Conservation (phyloP, 2,113 vertebrate genomes). For the Malaclemys terrapin region DNA sequence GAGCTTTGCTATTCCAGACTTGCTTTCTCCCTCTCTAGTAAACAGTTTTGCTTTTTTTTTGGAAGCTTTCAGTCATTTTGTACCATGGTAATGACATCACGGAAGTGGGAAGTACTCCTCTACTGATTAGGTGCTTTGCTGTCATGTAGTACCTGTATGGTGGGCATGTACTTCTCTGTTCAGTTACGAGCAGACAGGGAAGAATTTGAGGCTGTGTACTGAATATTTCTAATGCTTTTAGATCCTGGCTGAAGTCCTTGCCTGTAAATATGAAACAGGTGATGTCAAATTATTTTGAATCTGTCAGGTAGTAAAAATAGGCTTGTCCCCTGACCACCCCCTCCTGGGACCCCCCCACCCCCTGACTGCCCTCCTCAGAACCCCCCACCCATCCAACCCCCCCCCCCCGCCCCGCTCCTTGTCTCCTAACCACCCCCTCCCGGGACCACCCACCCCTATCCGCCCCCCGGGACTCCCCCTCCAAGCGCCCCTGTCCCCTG, state of each 20-base stretch:
- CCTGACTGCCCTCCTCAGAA: too few species aligned
- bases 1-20: background rate
- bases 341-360: too few species aligned
- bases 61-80: background rate
- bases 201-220: background rate
- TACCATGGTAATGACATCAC: background rate
- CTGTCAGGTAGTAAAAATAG: too few species aligned
- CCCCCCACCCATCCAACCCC: too few species aligned
- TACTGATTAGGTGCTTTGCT: background rate
- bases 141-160: background rate
- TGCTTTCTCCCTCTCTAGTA: background rate
- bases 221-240: background rate
- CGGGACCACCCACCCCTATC: too few species aligned
- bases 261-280: background rate
- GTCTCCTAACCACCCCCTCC: too few species aligned
- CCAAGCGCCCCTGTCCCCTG: too few species aligned
- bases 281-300: background rate
- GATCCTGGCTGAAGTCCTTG: background rate
- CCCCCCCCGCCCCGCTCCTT: too few species aligned
- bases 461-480: too few species aligned
- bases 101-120: background rate
- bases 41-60: background rate
- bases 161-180: background rate
- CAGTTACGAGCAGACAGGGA: too few species aligned
- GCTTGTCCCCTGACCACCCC: too few species aligned